Base-by-base conservation (phyloP, 2,113 vertebrate genomes). In the Dicaeum eximium region DNA sequence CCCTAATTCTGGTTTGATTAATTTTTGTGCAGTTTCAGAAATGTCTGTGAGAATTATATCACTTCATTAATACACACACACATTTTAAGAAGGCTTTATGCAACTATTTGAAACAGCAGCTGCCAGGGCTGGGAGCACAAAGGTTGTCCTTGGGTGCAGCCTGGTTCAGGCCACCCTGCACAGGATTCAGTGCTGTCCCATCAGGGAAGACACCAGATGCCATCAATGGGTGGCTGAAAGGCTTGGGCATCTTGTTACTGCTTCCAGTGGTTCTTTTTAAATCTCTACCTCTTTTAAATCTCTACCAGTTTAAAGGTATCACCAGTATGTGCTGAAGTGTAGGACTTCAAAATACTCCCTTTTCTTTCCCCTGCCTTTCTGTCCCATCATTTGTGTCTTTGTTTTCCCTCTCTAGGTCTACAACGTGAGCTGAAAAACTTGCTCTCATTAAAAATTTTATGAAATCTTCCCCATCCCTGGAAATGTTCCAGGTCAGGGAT, bases 181-280 rank as follows among this genome's bases (percentile, higher is more conserved):
- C 30, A 31, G 42, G 44, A 9, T 14, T 21, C 9, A 4, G 50
- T 70, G 71, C 48, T 75, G 42, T 62, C 62, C 64, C 69, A 12
- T n/a, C 58, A 48, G 64, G 18, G 64, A 16, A 42, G 58, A 40
- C 38, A 66, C 64, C 47, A 57, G 65, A 90, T 80, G 57, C 85
- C 10, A 1, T 58, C 50, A 71, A 13, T 37, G 40, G 44, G n/a
- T 28, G 79, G 65, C 22, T 11, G 33, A n/a, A 82, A 65, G 6
- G 11, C 54, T 95, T 84, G 42, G 54, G 47, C 86, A 79, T 58
- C 67, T 81, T 40, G 10, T 58, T 80, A 61, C 50, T 70, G 1
- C 14, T 7, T 62, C 79, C 77, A 47, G 56, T 27, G 13, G 74
- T 96, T 96, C 97, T 97, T 97, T 98, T 97, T 94, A 97, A 95